phyloP scores from a whole-genome alignment of 1,140 invertebrate genomes.

The Drosophila sturtevanti region DNA sequence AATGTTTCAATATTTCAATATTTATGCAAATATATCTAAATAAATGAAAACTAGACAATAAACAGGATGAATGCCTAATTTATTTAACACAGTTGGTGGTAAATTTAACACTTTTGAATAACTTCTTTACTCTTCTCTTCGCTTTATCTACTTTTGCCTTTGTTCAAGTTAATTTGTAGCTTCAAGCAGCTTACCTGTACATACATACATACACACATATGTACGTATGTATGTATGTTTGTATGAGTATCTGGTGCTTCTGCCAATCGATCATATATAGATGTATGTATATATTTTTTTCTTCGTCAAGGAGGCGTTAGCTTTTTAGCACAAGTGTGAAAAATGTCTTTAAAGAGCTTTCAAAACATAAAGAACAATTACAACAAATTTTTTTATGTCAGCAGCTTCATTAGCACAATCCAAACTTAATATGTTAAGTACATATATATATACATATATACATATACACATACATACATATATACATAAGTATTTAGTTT shows the following conservation, averaged over 20 bases:
- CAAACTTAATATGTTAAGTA: slow-evolving; percentile 62
- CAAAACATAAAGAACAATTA: neutral
- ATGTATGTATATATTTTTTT: too few relatives aligned
- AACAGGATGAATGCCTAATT: slow-evolving; percentile 56
- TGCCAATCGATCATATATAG: slow-evolving; percentile 63
- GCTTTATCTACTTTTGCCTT: slow-evolving; percentile 6
- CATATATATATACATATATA: slow-evolving; percentile 4
- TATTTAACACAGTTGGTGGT: slow-evolving; percentile 76
- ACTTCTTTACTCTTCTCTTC: slow-evolving; percentile 14
- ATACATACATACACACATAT: too few relatives aligned
- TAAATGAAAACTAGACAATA: slow-evolving; percentile 41
- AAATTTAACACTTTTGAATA: slow-evolving; percentile 60
- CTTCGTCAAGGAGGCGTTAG: slow-evolving; percentile 34
- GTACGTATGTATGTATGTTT: neutral
- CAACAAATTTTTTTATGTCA: neutral
- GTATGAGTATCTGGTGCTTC: slow-evolving; percentile 20
- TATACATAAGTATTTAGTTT: neutral
- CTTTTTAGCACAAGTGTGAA: slow-evolving; percentile 52
- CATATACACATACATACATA: too few relatives aligned
- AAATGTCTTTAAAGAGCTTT: slow-evolving; percentile 28
- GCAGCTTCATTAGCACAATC: slow-evolving; percentile 44
- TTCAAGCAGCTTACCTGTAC: slow-evolving; percentile 10
- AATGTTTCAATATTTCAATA: slow-evolving; percentile 47
- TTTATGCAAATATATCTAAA: slow-evolving; percentile 72
- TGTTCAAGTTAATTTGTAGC: slow-evolving; percentile 40